Evolutionary conservation across 2,113 vertebrate genomes (phyloP).

Genomic region (Condylura cristata): DNA sequence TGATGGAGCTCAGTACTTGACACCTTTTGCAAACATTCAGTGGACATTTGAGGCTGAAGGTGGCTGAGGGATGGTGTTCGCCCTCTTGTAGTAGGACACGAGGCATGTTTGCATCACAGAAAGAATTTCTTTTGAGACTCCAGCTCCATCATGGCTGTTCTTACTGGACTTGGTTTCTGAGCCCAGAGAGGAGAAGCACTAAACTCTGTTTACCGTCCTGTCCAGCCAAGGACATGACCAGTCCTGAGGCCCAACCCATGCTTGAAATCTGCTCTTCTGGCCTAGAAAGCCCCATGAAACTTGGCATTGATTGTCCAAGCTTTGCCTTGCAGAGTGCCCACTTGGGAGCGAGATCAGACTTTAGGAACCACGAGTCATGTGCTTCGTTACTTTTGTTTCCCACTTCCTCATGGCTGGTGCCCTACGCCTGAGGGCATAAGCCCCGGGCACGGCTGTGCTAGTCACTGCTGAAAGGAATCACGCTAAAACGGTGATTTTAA

Average conservation of each 20-base stretch:
- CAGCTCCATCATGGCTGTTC: not conserved
- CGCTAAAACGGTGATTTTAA: not conserved
- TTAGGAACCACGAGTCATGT: accelerated
- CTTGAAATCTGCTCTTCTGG: not conserved
- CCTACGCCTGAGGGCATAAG: not conserved
- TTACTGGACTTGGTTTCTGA: not conserved
- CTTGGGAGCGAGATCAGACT: not conserved
- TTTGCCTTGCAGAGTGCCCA: not conserved
- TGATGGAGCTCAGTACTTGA: accelerated
- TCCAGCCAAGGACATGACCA: not conserved
- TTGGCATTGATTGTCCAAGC: not conserved
- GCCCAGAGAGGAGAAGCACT: not conserved
- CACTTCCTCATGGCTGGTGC: not conserved
- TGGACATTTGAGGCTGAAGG: not conserved
- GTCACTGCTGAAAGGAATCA: not conserved
- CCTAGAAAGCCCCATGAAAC: not conserved
- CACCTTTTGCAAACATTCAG: accelerated
- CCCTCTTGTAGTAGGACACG: accelerated
- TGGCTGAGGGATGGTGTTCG: accelerated
- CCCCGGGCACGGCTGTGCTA: not conserved
- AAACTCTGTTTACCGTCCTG: not conserved
- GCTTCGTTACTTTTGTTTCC: not conserved
- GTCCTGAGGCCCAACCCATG: not conserved
- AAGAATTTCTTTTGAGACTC: not conserved
- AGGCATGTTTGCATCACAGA: not conserved